These are phyloP conservation scores for Pristionchus japonicus DNA, from an alignment of 2,888 invertebrate species.

Conservation along the genomic window DNA sequence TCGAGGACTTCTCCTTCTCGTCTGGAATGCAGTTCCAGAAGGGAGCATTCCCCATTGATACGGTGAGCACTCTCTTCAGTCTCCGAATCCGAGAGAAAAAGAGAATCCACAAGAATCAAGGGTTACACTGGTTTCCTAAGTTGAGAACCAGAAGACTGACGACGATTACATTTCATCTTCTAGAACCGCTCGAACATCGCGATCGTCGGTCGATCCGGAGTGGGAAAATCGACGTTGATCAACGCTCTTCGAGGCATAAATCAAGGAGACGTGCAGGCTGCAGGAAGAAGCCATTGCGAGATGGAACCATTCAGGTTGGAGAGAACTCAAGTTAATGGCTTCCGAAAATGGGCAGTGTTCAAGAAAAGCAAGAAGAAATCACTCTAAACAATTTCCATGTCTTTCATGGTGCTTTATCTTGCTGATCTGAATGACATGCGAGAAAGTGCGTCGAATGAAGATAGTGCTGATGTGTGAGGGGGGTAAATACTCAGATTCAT, in stretches of 20 bases:
- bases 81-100: no score
- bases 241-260: slow-evolving; percentile 57
- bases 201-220: slow-evolving; percentile 58
- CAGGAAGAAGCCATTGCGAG: slow-evolving; percentile 57
- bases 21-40: slow-evolving; percentile 57
- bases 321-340: no score
- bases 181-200: slow-evolving; percentile 61
- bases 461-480: no score
- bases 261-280: slow-evolving; percentile 58
- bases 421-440: neutral
- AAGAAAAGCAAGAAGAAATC: no score
- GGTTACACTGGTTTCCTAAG: no score
- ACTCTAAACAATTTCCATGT: no score
- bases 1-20: slow-evolving; percentile 56
- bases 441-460: neutral
- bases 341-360: no score
- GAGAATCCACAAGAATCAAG: no score
- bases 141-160: no score
- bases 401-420: neutral
- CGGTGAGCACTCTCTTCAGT: no score
- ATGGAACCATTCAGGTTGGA: slow-evolving; percentile 62
- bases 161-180: no score
- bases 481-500: slow-evolving; percentile 52
- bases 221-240: slow-evolving; percentile 62
- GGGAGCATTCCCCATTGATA: slow-evolving; percentile 60